Percentiles rank a stretch among this genome's conserved stretches.
These are phyloP conservation scores for Drosophila cyrtoloma DNA, from an alignment of 2,888 invertebrate genomes.

Conservation along the genomic window DNA sequence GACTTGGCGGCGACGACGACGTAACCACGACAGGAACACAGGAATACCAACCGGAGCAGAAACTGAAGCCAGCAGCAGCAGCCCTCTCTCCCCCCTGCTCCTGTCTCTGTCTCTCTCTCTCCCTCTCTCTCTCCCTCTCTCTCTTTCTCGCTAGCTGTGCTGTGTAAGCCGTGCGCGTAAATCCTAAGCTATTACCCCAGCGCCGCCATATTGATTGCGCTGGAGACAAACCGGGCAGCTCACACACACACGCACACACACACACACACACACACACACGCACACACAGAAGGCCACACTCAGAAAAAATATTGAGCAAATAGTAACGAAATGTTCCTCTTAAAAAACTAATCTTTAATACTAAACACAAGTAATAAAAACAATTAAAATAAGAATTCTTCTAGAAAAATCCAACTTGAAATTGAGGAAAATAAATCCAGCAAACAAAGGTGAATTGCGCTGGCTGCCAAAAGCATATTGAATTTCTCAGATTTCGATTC, in stretches of 20 bases:
- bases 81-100: background rate
- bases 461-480: background rate
- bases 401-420: too few relatives aligned
- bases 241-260: slow-evolving; percentile 35
- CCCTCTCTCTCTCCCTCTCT: background rate
- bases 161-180: slow-evolving; percentile 71
- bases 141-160: slow-evolving; percentile 1
- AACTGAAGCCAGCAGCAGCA: slow-evolving; percentile 10
- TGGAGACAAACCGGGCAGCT: slow-evolving; percentile 69
- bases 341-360: background rate
- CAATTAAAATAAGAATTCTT: background rate
- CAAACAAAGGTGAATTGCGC: background rate
- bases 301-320: background rate
- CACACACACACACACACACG: slow-evolving; percentile 8
- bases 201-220: slow-evolving; percentile 77
- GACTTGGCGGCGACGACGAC: slow-evolving; percentile 55
- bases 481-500: background rate
- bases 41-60: slow-evolving; percentile 17
- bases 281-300: background rate
- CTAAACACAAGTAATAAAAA: background rate
- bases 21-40: slow-evolving; percentile 49
- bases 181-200: slow-evolving; percentile 78
- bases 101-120: background rate
- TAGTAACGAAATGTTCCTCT: background rate
- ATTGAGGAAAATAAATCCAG: too few relatives aligned